A percentile compares a stretch with the other conserved stretches of the same genome.
Evolutionary conservation across 1,140 invertebrate species (phyloP).

Genomic region (Orchestia grillus): DNA sequence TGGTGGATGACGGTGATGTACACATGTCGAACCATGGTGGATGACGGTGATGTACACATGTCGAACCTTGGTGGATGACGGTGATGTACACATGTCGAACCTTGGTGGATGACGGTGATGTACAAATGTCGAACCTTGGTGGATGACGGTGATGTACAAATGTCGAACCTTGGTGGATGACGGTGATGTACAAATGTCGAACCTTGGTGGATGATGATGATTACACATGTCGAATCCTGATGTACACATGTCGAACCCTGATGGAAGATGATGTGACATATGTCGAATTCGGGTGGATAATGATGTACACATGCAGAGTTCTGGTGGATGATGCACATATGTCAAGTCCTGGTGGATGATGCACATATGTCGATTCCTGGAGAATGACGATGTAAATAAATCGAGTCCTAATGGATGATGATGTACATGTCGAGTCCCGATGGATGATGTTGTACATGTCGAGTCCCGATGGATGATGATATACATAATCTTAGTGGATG

Average conservation of each 20-base stretch:
- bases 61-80: background rate
- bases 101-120: background rate
- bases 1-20: too few species aligned
- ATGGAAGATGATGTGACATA: background rate
- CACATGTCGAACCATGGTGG: background rate
- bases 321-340: too few species aligned
- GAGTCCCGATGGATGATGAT: too few species aligned
- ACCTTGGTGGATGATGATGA: background rate
- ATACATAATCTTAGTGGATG: too few species aligned
- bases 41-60: background rate
- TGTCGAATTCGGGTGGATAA: background rate
- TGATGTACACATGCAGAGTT: background rate
- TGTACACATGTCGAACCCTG: background rate
- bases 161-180: background rate
- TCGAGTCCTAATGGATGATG: too few species aligned
- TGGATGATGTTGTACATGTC: too few species aligned
- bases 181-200: background rate
- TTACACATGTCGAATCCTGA: background rate
- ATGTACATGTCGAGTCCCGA: too few species aligned
- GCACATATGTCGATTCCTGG: too few species aligned
- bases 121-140: background rate
- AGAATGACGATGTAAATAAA: too few species aligned
- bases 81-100: too few species aligned
- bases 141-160: background rate
- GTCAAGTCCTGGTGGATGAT: background rate